Evolutionary conservation across 2,888 invertebrate genomes (phyloP), one percentile per base, ranked within the genome.

Genomic region (Drosophila nigricruria): DNA sequence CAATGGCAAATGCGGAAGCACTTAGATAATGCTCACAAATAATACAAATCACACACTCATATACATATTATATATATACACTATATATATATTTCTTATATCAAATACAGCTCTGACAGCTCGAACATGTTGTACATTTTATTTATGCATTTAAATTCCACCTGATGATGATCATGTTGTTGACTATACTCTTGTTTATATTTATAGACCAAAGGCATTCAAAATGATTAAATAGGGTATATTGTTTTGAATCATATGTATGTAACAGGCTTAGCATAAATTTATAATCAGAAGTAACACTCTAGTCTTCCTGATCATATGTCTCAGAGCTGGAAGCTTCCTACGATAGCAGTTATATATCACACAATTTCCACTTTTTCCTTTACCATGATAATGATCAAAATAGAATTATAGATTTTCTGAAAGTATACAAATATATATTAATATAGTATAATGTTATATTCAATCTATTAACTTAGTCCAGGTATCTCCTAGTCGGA

Each of bases 131-230:
- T 66, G 56, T 45, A 53, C 57, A 43, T 52, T 64, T 64, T 25
- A 64, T 73, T 68, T 65, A 59, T 70, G 70, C 75, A 67, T 64
- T 59, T 14, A 49, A 69, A 68, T 69, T 73, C 49, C 56, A 78
- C 61, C 81, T 78, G 73, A 66, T 79, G 53, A 34, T 45, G 60
- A 18, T 45, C 54, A 18, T 47, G 47, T 30, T 47, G 47, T 30
- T 47, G n/a, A 47, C 27, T n/a, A 27, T 5, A 16, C 47, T 47
- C 49, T 23, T 58, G 61, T 16, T 57, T 43, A 36, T 63, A 9
- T 43, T 65, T 25, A 42, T 43, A 49, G 18, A 18, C 49, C 1
- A 30, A 49, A 49, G 10, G 30, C 47, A 30, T 18, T 30, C 27
- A n/a, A 14, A 27, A 32, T 20, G 49, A 32, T 30, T 49, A 49